Evolutionary conservation across 2,888 invertebrate species (phyloP), one percentile per base, ranked within the genome.

Genomic region (Troides helena): DNA sequence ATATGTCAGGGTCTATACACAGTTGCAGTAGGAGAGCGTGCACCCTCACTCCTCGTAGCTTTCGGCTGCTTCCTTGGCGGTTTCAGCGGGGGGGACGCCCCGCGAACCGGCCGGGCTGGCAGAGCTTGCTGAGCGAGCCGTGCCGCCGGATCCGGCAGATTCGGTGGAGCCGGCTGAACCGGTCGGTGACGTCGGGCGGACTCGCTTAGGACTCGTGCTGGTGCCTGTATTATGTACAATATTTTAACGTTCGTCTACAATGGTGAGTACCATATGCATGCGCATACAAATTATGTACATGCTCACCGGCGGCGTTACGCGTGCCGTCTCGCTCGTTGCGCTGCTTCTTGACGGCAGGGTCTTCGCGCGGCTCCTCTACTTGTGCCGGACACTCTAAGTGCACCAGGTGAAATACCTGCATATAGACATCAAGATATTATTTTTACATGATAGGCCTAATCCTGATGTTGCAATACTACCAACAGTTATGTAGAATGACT

Each of bases 351-450:
- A 83, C 76, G 70, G 82, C 84, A 6, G 85, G 79, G 72, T 89
- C 90, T 0, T 88, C 90, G 67, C 85, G 82, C 62, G 81, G 69
- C 62, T 89, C 91, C 72, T 92, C 92, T 76, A 89, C 89, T 77
- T 96, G 96, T 46, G 97, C 96, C 8, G 99, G 99, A 79, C 98
- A 98, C 92, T 99, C 99, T 88, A 99, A 96, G 92, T 99, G 99
- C 67, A 99, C 99, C 85, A 98, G 97, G 86, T 99, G 99, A 89
- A 99, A 99, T 69, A 99, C 98, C 97, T 98, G 77, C 39, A 39
- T 8, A 10, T 39, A 39, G 39, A 39, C 39, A 39, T 8, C 7
- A 10, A 39, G 39, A 7, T 30, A 30, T 30, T 30, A 30, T 5
- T 30, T 39, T 39, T 39, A 39, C 1, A 10, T 39, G 10, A 10